Base-by-base conservation (phyloP, 2,797 vertebrate species). In the Halcyon badia region DNA sequence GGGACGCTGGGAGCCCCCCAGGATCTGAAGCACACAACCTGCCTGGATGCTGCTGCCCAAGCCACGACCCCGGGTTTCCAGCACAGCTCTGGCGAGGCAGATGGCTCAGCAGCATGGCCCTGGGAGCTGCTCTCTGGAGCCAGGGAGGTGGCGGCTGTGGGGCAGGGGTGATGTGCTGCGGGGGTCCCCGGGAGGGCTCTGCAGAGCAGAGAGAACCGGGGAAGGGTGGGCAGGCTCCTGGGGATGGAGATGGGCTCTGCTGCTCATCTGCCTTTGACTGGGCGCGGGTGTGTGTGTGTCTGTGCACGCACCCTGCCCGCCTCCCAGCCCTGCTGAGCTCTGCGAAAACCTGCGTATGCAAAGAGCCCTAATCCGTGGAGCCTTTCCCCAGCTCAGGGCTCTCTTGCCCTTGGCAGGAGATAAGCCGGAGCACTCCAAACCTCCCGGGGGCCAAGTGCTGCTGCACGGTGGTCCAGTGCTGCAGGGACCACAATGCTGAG, bases 381-480 rank as follows among this genome's bases (percentile, higher is more conserved):
- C 48, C 48, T 51, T 66, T 49, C 22, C 54, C 30, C 11, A 19
- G 54, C 71, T 28, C 25, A 4, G 37, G 22, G 44, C 4, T n/a
- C 46, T 24, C 39, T 33, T 75, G 39, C 14, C 69, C 73, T 42
- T 56, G 35, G 48, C 44, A 48, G 30, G 24, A n/a, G 9, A 25
- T 26, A 41, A 81, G 1, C 44, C 1, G 0, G 12, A 37, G 11
- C 14, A 4, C 44, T 56, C 39, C 49, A 13, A 11, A 7, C 16
- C 37, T 4, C 20, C 9, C 5, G 30, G 17, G 37, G 46, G 52
- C 17, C 17, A 18, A 12, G n/a, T 0, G 1, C 54, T 54, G 61
- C 42, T 42, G 75, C 24, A 5, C 7, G 3, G 42, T 0, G 6
- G n/a, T 1, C 3, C 3, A 1, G 33, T 7, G 2, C 25, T 42